A percentile compares a stretch with the other conserved stretches of the same genome.
phyloP scores from a whole-genome alignment of 2,113 vertebrate genomes.

The Sigmodon hispidus region DNA sequence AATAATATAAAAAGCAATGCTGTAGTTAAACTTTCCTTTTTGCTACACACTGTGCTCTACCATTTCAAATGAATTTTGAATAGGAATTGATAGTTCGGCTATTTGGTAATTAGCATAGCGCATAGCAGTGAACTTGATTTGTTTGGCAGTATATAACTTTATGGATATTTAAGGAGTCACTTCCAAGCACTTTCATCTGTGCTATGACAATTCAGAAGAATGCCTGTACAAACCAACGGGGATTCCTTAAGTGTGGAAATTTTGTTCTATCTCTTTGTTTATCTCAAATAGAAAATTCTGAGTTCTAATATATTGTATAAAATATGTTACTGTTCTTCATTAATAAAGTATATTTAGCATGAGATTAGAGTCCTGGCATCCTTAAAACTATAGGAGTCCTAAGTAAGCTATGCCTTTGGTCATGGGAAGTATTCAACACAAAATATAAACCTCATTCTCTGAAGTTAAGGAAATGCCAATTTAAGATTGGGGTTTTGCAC shows the following conservation, averaged over 20 bases:
- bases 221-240: not conserved
- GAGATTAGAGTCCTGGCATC: constrained; percentile 2
- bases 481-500: too few species aligned
- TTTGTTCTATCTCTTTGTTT: not conserved
- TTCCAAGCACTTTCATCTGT: constrained; percentile 33
- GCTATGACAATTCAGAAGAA: constrained; percentile 18
- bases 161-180: constrained; percentile 26
- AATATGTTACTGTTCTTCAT: constrained; percentile 37
- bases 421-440: constrained; percentile 39
- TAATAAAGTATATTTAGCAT: constrained; percentile 43
- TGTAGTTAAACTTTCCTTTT: not conserved
- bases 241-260: constrained; percentile 19
- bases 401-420: constrained; percentile 44
- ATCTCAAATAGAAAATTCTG: not conserved
- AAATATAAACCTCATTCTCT: constrained; percentile 29
- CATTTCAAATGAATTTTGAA: constrained; percentile 51
- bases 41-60: not conserved
- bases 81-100: not conserved
- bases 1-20: not conserved
- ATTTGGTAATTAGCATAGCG: constrained; percentile 47
- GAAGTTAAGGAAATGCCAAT: not conserved
- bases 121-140: constrained; percentile 15
- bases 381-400: constrained; percentile 26
- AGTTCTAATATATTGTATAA: constrained; percentile 38
- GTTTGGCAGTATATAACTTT: constrained; percentile 49